Evolutionary conservation across 2,113 vertebrate genomes (phyloP), one percentile per base, ranked within the genome.

Genomic region (Mesitornis unicolor): DNA sequence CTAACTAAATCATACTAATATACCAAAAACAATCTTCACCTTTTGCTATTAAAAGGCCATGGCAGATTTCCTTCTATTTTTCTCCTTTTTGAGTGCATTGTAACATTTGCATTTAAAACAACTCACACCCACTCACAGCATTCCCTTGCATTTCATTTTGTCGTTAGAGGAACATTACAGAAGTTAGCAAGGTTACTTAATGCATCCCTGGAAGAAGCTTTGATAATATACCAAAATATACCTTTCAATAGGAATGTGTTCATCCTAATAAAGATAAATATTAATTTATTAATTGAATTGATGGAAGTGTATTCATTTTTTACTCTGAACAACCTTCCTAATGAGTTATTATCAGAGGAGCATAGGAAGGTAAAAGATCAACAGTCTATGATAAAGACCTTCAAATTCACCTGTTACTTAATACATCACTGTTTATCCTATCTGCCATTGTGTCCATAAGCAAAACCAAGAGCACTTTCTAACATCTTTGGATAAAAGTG

Each of bases 241-340:
- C 54, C 45, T 88, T 88, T 92, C 75, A 77, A 53, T 74, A 88
- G 22, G 42, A 90, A 77, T 42, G 29, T 50, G 86, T 95, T 93
- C 71, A 50, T 33, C 45, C 26, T 86, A 84, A 84, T 9, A 8
- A 93, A 74, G 83, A 88, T 59, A 77, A 90, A 95, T 70, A 80
- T 9, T 38, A 54, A 54, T 74, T 36, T 67, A 90, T 90, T 92
- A 93, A 95, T 89, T 94, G 87, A 96, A 93, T 95, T 95, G 86
- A 88, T 45, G 84, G 67, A 90, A 74, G 84, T 36, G 16, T 38
- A 82, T 82, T 90, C 0, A 26, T 63, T 86, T 93, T 65, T 68
- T 16, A 74, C 76, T 93, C 63, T 74, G 63, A 83, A 89, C 25
- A 50, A 45, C 63, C 56, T 77, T 38, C 16, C 86, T 59, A 80